Evolutionary conservation across 2,888 invertebrate genomes (phyloP).

Genomic region (Laspeyria flexula): DNA sequence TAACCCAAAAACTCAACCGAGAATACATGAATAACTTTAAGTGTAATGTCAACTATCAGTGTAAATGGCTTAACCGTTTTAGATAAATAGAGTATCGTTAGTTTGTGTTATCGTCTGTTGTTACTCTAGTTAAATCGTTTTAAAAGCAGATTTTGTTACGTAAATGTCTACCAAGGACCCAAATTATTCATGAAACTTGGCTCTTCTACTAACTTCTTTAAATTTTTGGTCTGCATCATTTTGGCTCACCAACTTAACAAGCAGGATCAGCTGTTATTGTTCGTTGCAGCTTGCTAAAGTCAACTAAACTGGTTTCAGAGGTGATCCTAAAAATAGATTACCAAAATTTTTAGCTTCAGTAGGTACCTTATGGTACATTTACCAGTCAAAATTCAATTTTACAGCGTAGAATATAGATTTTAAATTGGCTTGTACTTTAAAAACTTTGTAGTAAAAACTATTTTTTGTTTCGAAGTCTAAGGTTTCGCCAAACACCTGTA

Average conservation of each 20-base stretch:
- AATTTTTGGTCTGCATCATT: no score
- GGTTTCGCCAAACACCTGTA: slow-evolving; percentile 32
- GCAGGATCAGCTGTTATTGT: not conserved
- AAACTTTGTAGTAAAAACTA: slow-evolving; percentile 9
- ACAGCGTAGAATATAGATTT: slow-evolving; percentile 9
- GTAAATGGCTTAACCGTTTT: slow-evolving; percentile 30
- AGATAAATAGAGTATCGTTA: slow-evolving; percentile 29
- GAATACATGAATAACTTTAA: slow-evolving; percentile 4
- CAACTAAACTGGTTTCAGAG: slow-evolving; percentile 4
- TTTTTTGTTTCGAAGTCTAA: slow-evolving; percentile 27
- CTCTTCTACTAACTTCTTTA: no score
- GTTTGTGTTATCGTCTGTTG: slow-evolving; percentile 14
- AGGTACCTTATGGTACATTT: not conserved
- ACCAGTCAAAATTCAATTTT: slow-evolving; percentile 12
- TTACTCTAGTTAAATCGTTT: slow-evolving; percentile 6
- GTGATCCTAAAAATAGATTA: slow-evolving; percentile 6
- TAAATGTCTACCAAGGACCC: not conserved
- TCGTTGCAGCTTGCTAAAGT: not conserved
- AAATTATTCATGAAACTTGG: no score
- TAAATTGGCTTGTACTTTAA: slow-evolving; percentile 1
- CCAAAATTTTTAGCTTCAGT: slow-evolving; percentile 6
- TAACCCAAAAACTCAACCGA: not conserved
- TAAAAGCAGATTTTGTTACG: not conserved
- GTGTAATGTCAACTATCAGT: slow-evolving; percentile 18
- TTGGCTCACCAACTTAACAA: not conserved